phyloP scores from a whole-genome alignment of 1,140 invertebrate species.

The Cydia strobilella region DNA sequence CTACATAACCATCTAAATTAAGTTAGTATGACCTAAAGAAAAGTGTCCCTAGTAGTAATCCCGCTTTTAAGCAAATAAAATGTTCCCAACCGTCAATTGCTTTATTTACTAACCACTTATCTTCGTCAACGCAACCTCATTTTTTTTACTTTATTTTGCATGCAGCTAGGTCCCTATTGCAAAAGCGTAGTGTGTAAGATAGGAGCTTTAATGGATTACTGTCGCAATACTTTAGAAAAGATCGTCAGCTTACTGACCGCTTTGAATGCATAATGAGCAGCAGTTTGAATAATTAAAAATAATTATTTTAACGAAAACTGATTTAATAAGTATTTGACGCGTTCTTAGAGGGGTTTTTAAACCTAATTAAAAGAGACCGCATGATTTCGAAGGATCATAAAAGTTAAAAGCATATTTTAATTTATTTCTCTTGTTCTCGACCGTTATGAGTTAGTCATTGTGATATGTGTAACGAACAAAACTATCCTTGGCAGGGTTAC shows the following conservation, averaged over 20 bases:
- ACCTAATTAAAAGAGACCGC: not conserved
- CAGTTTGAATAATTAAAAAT: slow-evolving; percentile 55
- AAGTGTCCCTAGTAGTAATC: slow-evolving; percentile 47
- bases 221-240: slow-evolving; percentile 35
- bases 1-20: slow-evolving; percentile 42
- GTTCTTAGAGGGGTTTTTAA: not conserved
- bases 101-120: not conserved
- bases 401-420: no score
- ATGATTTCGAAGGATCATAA: no score
- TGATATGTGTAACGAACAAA: no score
- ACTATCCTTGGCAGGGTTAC: no score
- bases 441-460: no score
- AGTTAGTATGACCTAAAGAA: slow-evolving; percentile 43
- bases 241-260: slow-evolving; percentile 40
- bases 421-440: no score
- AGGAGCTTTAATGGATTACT: not conserved
- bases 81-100: slow-evolving; percentile 28
- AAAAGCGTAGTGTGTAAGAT: not conserved
- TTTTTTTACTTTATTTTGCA: not conserved
- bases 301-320: slow-evolving; percentile 50
- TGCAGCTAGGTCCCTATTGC: not conserved
- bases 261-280: slow-evolving; percentile 57
- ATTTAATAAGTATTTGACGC: slow-evolving; percentile 36
- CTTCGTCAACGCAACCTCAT: not conserved
- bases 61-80: slow-evolving; percentile 53